Evolutionary conservation across 2,888 invertebrate species (phyloP).

Genomic region (Xestia rhomboidea): DNA sequence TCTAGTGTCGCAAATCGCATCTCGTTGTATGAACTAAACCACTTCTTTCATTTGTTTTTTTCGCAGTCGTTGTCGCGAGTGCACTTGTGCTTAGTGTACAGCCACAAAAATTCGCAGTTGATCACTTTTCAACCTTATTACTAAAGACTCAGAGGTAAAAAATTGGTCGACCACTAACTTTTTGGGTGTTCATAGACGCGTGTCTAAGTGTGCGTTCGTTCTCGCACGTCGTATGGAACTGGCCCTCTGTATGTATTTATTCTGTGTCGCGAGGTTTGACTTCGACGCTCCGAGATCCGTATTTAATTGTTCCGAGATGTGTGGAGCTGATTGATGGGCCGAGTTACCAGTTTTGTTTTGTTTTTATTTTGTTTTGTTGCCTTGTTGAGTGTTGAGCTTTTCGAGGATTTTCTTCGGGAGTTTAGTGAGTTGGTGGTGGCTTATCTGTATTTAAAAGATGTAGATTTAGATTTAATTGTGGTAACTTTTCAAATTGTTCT

Average conservation of each 20-base stretch:
- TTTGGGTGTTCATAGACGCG: not conserved
- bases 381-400: slow-evolving; percentile 52
- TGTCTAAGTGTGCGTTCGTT: not conserved
- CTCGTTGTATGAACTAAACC: not conserved
- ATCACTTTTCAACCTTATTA: not conserved
- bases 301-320: slow-evolving; percentile 76
- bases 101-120: not conserved
- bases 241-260: slow-evolving; percentile 13
- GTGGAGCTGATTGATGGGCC: slow-evolving; percentile 74
- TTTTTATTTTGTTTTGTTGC: slow-evolving; percentile 56
- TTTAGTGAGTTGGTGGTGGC: slow-evolving; percentile 21
- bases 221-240: not conserved
- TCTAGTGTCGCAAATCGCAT: not conserved
- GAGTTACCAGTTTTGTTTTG: slow-evolving; percentile 50
- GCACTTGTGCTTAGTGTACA: not conserved
- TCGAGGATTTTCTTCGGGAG: slow-evolving; percentile 34
- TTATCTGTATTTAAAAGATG: slow-evolving; percentile 39
- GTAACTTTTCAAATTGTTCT: not conserved
- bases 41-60: not conserved
- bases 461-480: slow-evolving; percentile 23
- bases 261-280: slow-evolving; percentile 64
- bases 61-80: not conserved
- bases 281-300: slow-evolving; percentile 71
- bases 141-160: not conserved
- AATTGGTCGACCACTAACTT: not conserved